Base-by-base conservation (phyloP, 1,140 invertebrate species). In the Colletes latitarsis region DNA sequence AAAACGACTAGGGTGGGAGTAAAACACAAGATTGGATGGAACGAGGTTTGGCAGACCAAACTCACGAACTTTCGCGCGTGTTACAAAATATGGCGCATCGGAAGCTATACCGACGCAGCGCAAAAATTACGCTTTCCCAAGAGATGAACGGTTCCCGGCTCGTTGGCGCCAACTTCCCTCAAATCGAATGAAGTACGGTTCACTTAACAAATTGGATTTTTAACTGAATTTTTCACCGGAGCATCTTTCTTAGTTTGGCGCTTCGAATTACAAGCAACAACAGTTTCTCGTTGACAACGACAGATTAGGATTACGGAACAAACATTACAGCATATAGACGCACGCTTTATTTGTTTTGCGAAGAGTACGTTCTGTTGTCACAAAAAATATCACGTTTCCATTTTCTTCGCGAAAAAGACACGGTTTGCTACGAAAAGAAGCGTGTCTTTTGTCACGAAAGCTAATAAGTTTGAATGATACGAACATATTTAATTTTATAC, bases 21-120 rank as follows among this genome's bases (percentile, higher is more conserved):
- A 73, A 79, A 79, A 66, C 77, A 46, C 49, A 73, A 73, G 77
- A 79, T 73, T 79, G 77, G 39, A 79, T 72, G 69, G 77, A 62
- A 14, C 57, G 67, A 21, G 69, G 68, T 79, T 73, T 64, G 69
- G 77, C 69, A 64, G 60, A 46, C 46, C n/a, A 46, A 63, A 21
- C 76, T 78, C 58, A 69, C 49, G 30, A 73, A 79, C 14, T 79
- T 73, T 39, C 60, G 58, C n/a, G 69, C 49, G 62, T 64, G 46
- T 49, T 41, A 30, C 19, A 46, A 79, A 79, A 79, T 79, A 79
- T 64, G 69, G 49, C 41, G 49, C 49, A 21, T 15, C 60, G 60
- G 60, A 57, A 79, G 77, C 52, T 69, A 79, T 79, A 79, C 69
- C 53, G 77, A 79, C 69, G 53, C n/a, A n/a, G 39, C 58, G 15